Evolutionary conservation across 2,113 vertebrate genomes (phyloP).

Genomic region (Phalacrocorax brasilianus): DNA sequence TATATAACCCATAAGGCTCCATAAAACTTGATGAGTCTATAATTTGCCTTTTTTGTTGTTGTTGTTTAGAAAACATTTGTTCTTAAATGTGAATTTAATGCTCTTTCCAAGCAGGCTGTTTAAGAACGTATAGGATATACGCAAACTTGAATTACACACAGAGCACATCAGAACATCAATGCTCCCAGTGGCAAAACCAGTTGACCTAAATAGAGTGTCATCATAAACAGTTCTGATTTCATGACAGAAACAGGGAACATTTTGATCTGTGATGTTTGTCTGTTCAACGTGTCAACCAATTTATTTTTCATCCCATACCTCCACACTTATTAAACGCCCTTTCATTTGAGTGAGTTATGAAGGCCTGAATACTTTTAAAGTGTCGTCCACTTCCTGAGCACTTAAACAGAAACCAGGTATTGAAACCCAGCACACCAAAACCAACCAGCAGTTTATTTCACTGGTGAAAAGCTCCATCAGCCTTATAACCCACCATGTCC

Average conservation of each 20-base stretch:
- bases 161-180: not conserved
- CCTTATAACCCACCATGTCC: not conserved
- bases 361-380: not conserved
- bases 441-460: not conserved
- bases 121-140: not conserved
- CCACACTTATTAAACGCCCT: not conserved
- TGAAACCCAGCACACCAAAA: not conserved
- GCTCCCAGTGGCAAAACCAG: slow-evolving; percentile 5
- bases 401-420: not conserved
- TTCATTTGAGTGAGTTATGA: not conserved
- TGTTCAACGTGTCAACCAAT: not conserved
- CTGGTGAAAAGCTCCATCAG: not conserved
- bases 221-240: not conserved
- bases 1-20: not conserved
- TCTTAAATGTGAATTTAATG: not conserved
- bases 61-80: not conserved
- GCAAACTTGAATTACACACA: not conserved
- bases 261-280: not conserved
- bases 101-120: not conserved
- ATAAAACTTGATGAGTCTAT: not conserved
- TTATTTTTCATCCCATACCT: not conserved
- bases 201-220: not conserved
- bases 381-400: not conserved
- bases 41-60: not conserved
- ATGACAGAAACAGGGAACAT: not conserved